phyloP scores from a whole-genome alignment of 2,113 vertebrate species.

The Gorsachius goisagi region DNA sequence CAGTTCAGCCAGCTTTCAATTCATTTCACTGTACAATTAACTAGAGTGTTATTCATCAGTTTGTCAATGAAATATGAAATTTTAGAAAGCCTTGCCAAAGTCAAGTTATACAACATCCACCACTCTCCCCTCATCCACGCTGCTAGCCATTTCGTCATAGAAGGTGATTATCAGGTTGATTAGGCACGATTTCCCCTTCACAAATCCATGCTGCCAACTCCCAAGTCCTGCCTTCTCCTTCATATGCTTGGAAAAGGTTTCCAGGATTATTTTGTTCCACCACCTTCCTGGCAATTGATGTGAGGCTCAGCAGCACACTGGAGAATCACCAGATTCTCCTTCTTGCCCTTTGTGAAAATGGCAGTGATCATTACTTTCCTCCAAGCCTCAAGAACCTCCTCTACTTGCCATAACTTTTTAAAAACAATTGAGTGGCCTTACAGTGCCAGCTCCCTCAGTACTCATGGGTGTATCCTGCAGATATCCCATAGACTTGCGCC shows the following conservation, averaged over 20 bases:
- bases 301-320: background rate
- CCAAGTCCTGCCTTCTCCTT: background rate
- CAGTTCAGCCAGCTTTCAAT: background rate
- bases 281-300: background rate
- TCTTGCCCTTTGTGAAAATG: background rate
- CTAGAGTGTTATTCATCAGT: background rate
- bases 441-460: background rate
- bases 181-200: background rate
- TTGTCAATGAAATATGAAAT: background rate
- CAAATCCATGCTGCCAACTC: background rate
- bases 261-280: background rate
- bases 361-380: background rate
- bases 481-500: accelerated
- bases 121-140: background rate
- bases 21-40: background rate
- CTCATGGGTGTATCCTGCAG: accelerated
- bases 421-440: background rate
- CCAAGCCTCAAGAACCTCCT: background rate
- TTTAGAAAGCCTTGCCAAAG: background rate
- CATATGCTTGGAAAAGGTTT: background rate
- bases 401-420: background rate
- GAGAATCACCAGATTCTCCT: background rate
- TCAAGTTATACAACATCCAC: background rate
- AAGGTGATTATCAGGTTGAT: background rate
- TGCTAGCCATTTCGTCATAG: background rate